Evolutionary conservation across 64 coral and sea anemone species (phyloP).

Genomic region (Pocillopora damicornis): DNA sequence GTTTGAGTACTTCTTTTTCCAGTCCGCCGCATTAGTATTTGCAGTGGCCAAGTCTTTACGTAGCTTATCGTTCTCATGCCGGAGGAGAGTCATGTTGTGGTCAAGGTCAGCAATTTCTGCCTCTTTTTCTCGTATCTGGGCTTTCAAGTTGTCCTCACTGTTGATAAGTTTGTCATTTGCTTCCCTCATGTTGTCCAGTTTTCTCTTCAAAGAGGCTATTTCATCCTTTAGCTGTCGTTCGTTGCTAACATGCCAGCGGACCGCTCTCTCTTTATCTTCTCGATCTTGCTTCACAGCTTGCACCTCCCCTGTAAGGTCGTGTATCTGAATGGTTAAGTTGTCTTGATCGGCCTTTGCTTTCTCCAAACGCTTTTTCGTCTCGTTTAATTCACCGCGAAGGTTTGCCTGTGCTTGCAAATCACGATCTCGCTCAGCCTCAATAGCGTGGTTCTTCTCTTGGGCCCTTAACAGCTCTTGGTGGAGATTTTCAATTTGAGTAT

Average conservation of each 20-base stretch:
- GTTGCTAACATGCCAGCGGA: slow-evolving; percentile 76
- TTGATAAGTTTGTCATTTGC: slow-evolving; percentile 64
- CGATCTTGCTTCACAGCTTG: slow-evolving; percentile 58
- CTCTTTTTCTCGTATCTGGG: slow-evolving; percentile 70
- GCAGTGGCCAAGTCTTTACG: slow-evolving; percentile 61
- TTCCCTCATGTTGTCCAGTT: slow-evolving; percentile 66
- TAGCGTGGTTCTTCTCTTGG: slow-evolving; percentile 60
- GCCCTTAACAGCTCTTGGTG: slow-evolving; percentile 69
- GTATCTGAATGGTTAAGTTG: slow-evolving; percentile 42
- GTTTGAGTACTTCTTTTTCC: slow-evolving; percentile 86
- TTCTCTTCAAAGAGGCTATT: slow-evolving; percentile 74
- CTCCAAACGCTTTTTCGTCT: slow-evolving; percentile 50
- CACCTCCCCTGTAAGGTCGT: slow-evolving; percentile 48
- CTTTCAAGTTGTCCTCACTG: slow-evolving; percentile 45
- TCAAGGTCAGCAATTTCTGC: slow-evolving; percentile 68
- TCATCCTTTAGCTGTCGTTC: slow-evolving; percentile 81
- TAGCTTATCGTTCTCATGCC: slow-evolving; percentile 75
- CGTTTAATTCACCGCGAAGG: slow-evolving; percentile 73
- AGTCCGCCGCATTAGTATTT: slow-evolving; percentile 78
- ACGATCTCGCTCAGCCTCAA: slow-evolving; percentile 55
- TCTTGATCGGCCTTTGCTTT: slow-evolving; percentile 56
- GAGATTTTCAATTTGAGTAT: slow-evolving; percentile 72
- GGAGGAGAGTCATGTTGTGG: slow-evolving; percentile 59
- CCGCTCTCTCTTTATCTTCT: slow-evolving; percentile 63
- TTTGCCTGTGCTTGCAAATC: slow-evolving; percentile 62